These are phyloP conservation scores for Chloroclysta siterata DNA, from an alignment of 2,888 invertebrate genomes.

Conservation along the genomic window DNA sequence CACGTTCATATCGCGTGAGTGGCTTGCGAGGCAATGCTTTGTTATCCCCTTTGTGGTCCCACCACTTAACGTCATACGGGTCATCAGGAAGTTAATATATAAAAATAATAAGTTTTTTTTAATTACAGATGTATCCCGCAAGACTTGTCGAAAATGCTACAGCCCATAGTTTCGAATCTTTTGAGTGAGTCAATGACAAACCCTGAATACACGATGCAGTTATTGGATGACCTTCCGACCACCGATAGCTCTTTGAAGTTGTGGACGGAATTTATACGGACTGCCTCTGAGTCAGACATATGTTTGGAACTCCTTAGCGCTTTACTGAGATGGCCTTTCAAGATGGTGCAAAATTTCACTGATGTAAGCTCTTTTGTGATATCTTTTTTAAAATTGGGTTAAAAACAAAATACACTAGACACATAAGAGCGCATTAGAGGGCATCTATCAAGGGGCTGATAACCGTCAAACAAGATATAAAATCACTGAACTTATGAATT, in stretches of 20 bases:
- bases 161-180: constrained; percentile 25
- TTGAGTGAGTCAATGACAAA: constrained; percentile 7
- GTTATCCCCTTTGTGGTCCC: too few relatives aligned
- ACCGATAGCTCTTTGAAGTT: constrained; percentile 52
- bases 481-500: too few relatives aligned
- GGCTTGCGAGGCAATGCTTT: too few relatives aligned
- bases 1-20: too few relatives aligned
- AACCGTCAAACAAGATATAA: neutral
- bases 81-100: too few relatives aligned
- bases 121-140: constrained; percentile 30
- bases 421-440: too few relatives aligned
- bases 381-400: too few relatives aligned
- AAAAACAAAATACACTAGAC: too few relatives aligned
- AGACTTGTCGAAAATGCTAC: constrained; percentile 48
- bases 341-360: constrained; percentile 36
- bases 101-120: too few relatives aligned
- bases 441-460: too few relatives aligned
- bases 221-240: constrained; percentile 47
- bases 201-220: constrained; percentile 15
- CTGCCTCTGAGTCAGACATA: constrained; percentile 43
- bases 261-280: constrained; percentile 64
- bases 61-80: too few relatives aligned
- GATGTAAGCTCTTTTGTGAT: constrained; percentile 17
- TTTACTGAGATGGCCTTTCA: constrained; percentile 59
- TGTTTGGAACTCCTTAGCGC: constrained; percentile 5